A percentile compares a stretch with the other conserved stretches of the same genome.
phyloP scores from a whole-genome alignment of 2,888 invertebrate species.

The Drosophila sordidula region DNA sequence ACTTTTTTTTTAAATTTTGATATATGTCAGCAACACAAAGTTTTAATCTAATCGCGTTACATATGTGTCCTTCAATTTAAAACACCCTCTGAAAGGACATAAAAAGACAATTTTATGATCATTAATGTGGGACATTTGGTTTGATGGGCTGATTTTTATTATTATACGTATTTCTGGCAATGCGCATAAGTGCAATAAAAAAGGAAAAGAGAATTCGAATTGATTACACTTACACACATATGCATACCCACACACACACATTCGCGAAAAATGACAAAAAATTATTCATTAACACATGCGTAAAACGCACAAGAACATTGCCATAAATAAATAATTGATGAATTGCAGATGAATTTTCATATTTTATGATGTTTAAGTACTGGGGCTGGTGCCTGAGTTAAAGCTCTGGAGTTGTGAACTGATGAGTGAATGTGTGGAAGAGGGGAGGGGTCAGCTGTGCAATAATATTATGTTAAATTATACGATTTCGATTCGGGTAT shows the following conservation, averaged over 20 bases:
- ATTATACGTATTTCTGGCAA: slow-evolving; percentile 25
- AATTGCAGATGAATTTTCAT: slow-evolving; percentile 84
- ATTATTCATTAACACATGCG: slow-evolving; percentile 81
- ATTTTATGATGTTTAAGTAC: slow-evolving; percentile 81
- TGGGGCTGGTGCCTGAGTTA: slow-evolving; percentile 20
- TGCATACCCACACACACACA: slow-evolving; percentile 10
- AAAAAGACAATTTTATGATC: slow-evolving; percentile 44
- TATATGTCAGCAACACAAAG: no score
- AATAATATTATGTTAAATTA: slow-evolving; percentile 80
- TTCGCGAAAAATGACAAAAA: slow-evolving; percentile 60
- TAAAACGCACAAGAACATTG: slow-evolving; percentile 74
- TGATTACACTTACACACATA: slow-evolving; percentile 56
- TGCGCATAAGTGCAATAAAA: slow-evolving; percentile 71
- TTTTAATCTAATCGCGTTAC: neutral
- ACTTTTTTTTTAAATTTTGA: no score
- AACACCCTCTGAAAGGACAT: slow-evolving; percentile 3
- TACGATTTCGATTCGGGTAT: slow-evolving; percentile 70
- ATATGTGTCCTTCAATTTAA: neutral
- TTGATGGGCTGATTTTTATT: slow-evolving; percentile 33
- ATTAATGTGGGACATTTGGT: slow-evolving; percentile 64
- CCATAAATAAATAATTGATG: slow-evolving; percentile 84
- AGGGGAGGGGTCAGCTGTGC: slow-evolving; percentile 48
- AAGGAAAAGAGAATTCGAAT: slow-evolving; percentile 66
- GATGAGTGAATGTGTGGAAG: neutral
- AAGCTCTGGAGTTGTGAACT: neutral